Evolutionary conservation across 2,113 vertebrate species (phyloP).

Genomic region (Silurus meridionalis): DNA sequence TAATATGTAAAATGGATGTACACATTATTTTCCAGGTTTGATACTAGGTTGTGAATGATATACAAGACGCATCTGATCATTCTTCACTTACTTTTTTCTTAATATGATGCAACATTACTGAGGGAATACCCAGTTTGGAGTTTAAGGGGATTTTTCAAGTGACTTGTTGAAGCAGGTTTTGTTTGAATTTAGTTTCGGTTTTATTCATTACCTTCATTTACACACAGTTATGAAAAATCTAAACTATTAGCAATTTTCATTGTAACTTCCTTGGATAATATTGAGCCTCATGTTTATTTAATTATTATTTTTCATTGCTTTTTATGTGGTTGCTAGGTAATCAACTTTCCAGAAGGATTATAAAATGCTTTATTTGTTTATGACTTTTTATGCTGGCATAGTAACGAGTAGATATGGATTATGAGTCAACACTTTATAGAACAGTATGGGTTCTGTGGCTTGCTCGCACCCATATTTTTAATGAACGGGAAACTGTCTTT

Average conservation of each 20-base stretch:
- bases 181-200: background rate
- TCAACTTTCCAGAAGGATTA: background rate
- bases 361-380: background rate
- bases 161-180: conserved; percentile 3
- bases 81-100: background rate
- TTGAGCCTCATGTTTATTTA: background rate
- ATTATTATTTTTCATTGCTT: background rate
- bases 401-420: background rate
- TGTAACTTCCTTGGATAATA: background rate
- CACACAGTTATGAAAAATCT: background rate
- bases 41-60: background rate
- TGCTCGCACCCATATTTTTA: background rate
- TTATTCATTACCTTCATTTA: background rate
- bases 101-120: background rate
- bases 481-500: background rate
- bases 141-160: background rate
- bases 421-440: background rate
- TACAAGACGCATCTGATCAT: background rate
- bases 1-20: background rate
- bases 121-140: background rate
- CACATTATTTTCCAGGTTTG: background rate
- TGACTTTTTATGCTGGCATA: background rate
- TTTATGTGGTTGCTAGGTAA: background rate
- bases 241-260: background rate
- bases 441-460: background rate